A percentile compares a stretch with the other conserved stretches of the same genome.
These are phyloP conservation scores for Bucorvus abyssinicus DNA, from an alignment of 2,797 vertebrate species.

Conservation along the genomic window DNA sequence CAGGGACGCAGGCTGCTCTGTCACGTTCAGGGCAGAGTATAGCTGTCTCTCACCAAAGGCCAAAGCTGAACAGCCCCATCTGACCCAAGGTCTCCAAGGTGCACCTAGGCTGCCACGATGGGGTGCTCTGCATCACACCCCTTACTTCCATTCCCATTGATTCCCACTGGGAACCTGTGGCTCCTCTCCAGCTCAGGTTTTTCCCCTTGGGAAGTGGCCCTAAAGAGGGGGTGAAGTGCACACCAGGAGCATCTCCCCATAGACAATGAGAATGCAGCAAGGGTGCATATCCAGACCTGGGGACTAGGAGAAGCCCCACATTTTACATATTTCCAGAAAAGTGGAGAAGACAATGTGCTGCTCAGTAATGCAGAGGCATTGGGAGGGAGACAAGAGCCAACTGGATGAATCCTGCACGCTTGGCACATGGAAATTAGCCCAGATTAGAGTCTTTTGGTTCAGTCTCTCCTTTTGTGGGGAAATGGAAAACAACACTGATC, in stretches of 20 bases:
- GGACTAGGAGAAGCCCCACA: not conserved
- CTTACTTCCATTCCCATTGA: not conserved
- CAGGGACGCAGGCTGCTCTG: not conserved
- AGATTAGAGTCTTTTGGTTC: not conserved
- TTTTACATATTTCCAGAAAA: not conserved
- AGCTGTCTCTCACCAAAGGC: not conserved
- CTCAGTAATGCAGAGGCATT: not conserved
- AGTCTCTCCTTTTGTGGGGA: not conserved
- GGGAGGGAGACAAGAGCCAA: not conserved
- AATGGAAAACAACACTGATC: not conserved
- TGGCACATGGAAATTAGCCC: not conserved
- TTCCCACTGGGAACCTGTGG: not conserved
- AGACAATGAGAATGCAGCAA: not conserved
- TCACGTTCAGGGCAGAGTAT: not conserved
- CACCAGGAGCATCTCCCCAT: not conserved
- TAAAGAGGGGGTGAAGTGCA: not conserved
- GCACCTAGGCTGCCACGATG: not conserved
- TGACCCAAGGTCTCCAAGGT: not conserved
- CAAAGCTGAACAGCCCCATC: not conserved
- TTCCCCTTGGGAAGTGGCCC: not conserved
- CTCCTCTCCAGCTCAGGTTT: not conserved
- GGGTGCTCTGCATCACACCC: not conserved
- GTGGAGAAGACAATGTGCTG: not conserved
- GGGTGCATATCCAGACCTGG: not conserved
- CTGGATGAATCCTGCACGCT: not conserved